Percentiles rank a stretch among this genome's conserved stretches.
Evolutionary conservation across 1,140 invertebrate genomes (phyloP).

Genomic region (Lepidotrigona ventralis): DNA sequence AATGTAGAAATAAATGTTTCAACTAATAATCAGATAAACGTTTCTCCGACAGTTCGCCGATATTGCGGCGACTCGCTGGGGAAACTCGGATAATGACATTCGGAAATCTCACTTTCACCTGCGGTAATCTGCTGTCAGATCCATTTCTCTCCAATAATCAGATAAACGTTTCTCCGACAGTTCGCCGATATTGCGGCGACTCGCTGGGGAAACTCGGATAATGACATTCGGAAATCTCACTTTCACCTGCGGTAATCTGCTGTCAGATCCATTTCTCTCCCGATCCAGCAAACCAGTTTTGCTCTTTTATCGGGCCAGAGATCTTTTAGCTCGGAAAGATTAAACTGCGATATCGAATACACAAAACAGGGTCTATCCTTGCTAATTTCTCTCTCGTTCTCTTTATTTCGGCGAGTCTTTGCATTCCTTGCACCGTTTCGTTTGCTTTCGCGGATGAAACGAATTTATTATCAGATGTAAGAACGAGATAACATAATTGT

Average conservation of each 20-base stretch:
- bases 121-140: conserved; percentile 36
- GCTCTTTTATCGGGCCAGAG: neutral
- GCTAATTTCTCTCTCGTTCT: too few species aligned
- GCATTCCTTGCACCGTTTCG: neutral
- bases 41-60: conserved; percentile 42
- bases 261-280: conserved; percentile 30
- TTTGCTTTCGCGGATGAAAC: neutral
- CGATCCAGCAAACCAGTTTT: neutral
- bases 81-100: conserved; percentile 35
- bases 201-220: conserved; percentile 18
- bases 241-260: conserved; percentile 33
- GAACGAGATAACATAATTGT: too few species aligned
- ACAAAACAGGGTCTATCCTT: neutral
- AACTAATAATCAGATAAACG: conserved; percentile 48
- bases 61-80: conserved; percentile 1
- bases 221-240: conserved; percentile 45
- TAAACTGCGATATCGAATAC: neutral
- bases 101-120: conserved; percentile 40
- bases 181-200: conserved; percentile 21
- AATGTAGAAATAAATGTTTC: conserved; percentile 24
- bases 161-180: conserved; percentile 44
- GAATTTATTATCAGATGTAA: neutral
- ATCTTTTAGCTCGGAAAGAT: neutral
- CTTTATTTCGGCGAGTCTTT: neutral
- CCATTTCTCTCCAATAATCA: conserved; percentile 43